These are phyloP conservation scores for Hyposmocoma kahamanoa DNA, from an alignment of 1,140 invertebrate species.

Conservation along the genomic window DNA sequence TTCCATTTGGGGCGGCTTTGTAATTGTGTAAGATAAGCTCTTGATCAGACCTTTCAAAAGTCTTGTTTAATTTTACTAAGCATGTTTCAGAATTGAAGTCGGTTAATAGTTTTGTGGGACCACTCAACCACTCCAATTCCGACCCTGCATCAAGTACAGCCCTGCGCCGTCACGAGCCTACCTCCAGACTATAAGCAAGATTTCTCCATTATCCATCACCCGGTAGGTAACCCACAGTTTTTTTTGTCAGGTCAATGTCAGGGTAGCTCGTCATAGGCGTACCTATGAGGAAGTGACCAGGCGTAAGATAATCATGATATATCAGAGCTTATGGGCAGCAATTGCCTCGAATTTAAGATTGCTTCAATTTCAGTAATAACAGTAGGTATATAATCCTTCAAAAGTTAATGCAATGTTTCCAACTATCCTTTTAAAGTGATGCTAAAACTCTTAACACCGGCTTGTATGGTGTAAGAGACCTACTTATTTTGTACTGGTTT, in stretches of 20 bases:
- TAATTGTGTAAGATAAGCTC: not conserved
- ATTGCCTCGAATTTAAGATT: not conserved
- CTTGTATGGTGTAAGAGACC: too few species aligned
- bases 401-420: not conserved
- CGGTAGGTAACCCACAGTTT: too few species aligned
- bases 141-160: too few species aligned
- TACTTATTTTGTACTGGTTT: too few species aligned
- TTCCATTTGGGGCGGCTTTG: too few species aligned
- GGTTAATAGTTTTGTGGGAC: not conserved
- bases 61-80: too few species aligned
- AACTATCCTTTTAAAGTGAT: slow-evolving; percentile 1
- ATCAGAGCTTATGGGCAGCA: not conserved
- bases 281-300: too few species aligned
- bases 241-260: not conserved
- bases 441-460: not conserved
- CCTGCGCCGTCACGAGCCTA: too few species aligned
- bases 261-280: not conserved
- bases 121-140: too few species aligned
- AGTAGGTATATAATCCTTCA: not conserved
- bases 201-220: too few species aligned
- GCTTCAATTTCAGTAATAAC: not conserved
- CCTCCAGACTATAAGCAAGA: too few species aligned
- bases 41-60: not conserved
- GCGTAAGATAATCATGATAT: not conserved
- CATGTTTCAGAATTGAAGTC: not conserved